Evolutionary conservation across 2,888 invertebrate genomes (phyloP).

Genomic region (Coelogynopora nodosa): DNA sequence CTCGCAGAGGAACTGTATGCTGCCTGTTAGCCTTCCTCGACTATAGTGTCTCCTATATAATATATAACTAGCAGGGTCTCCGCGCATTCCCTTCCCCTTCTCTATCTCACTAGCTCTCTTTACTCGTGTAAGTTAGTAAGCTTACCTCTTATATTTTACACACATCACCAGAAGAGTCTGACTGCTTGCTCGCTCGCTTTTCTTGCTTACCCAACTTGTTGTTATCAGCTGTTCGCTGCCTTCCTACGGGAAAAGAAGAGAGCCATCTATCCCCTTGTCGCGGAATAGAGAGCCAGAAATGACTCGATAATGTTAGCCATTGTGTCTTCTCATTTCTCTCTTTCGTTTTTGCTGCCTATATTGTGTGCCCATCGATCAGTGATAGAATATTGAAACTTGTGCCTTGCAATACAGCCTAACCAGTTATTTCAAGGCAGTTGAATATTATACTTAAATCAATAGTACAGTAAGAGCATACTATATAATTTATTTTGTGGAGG

Average conservation of each 20-base stretch:
- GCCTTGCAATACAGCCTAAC: background rate
- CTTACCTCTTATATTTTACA: background rate
- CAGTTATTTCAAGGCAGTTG: background rate
- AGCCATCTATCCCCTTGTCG: background rate
- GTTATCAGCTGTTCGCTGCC: background rate
- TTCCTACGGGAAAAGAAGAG: background rate
- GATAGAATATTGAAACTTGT: slow-evolving; percentile 4
- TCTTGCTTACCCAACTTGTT: background rate
- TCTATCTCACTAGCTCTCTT: background rate
- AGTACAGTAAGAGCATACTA: no score
- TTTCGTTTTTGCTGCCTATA: background rate
- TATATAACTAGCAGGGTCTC: background rate
- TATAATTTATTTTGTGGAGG: no score
- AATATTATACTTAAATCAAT: slow-evolving; percentile 7
- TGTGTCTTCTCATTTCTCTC: slow-evolving; percentile 13
- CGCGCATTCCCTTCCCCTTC: background rate
- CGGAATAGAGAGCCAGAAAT: background rate
- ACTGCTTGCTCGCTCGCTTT: background rate
- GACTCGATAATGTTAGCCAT: slow-evolving; percentile 23
- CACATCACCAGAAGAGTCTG: slow-evolving; percentile 19
- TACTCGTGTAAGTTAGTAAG: slow-evolving; percentile 2
- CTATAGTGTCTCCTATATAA: background rate
- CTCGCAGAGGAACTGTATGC: background rate
- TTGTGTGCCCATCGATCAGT: slow-evolving; percentile 28
- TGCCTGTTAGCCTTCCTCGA: background rate